Evolutionary conservation across 2,888 invertebrate species (phyloP).

Genomic region (Drosophila limbata): DNA sequence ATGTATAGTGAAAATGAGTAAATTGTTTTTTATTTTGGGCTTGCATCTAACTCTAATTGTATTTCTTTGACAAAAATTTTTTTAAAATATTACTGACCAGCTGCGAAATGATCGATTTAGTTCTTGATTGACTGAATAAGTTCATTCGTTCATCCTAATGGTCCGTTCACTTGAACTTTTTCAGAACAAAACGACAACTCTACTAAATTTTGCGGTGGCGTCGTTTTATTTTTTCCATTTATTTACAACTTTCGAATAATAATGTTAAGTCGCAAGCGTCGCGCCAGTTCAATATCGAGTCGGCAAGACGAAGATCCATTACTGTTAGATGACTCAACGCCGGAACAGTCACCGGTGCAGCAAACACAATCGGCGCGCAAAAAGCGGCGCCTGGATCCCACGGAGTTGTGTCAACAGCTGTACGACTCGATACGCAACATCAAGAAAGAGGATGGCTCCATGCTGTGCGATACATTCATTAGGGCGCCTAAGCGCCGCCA

Average conservation of each 20-base stretch:
- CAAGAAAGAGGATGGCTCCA: conserved; percentile 95
- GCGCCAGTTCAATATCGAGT: conserved; percentile 93
- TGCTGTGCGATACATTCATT: conserved; percentile 97
- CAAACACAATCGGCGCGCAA: conserved; percentile 73
- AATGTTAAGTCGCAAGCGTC: conserved; percentile 91
- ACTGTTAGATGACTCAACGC: conserved; percentile 88
- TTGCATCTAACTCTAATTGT: too few species aligned
- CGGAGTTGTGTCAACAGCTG: conserved; percentile 95
- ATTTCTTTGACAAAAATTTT: too few species aligned
- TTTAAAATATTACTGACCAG: too few species aligned
- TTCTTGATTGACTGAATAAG: too few species aligned
- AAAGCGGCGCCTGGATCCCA: conserved; percentile 85
- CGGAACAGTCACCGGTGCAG: conserved; percentile 85
- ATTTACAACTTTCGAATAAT: conserved; percentile 24
- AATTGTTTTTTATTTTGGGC: too few species aligned
- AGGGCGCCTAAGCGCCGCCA: conserved; percentile 97
- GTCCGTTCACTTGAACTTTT: too few species aligned
- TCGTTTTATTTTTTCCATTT: conserved; percentile 42
- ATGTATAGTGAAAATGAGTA: too few species aligned
- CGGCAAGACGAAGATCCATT: conserved; percentile 89
- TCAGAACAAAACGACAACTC: too few species aligned
- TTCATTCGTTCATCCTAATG: too few species aligned
- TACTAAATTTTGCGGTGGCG: conserved; percentile 58
- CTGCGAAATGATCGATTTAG: too few species aligned
- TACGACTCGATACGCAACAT: conserved; percentile 96